A percentile compares a stretch with the other conserved stretches of the same genome.
phyloP scores from a whole-genome alignment of 2,113 vertebrate species.

The Oxygymnocypris stewartii region DNA sequence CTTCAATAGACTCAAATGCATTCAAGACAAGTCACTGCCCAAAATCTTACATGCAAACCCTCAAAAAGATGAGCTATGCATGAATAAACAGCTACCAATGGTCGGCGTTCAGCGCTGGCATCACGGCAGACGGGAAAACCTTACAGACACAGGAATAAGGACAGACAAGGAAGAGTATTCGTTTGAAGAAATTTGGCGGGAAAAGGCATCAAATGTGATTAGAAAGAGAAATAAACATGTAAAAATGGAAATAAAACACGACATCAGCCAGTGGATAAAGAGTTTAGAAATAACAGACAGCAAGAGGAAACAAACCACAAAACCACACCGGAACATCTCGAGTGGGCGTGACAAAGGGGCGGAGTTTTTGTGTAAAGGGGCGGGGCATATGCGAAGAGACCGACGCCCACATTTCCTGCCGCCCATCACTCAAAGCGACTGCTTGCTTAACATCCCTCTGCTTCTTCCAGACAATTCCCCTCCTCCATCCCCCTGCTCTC shows the following conservation, averaged over 20 bases:
- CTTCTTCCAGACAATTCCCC: constrained; percentile 66
- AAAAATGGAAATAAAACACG: not conserved
- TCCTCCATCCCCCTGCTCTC: constrained; percentile 59
- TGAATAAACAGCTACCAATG: not conserved
- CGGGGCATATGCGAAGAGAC: constrained; percentile 54
- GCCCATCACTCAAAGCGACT: constrained; percentile 61
- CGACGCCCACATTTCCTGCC: constrained; percentile 68
- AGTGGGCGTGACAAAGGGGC: not conserved
- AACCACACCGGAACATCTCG: not conserved
- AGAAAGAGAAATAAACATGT: not conserved
- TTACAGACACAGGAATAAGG: not conserved
- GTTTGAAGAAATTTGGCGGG: not conserved
- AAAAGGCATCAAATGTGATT: not conserved
- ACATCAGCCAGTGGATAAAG: constrained; percentile 37
- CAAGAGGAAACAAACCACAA: not conserved
- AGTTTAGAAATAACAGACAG: constrained; percentile 57
- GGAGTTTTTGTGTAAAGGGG: not conserved
- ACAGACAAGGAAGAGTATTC: not conserved
- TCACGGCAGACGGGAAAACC: not conserved
- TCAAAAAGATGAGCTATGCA: not conserved
- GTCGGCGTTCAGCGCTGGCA: not conserved
- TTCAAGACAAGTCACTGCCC: not conserved
- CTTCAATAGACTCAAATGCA: not conserved
- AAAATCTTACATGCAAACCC: not conserved
- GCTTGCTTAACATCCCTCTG: constrained; percentile 61